Evolutionary conservation across 2,797 vertebrate species (phyloP).

Genomic region (Chiroxiphia lanceolata): DNA sequence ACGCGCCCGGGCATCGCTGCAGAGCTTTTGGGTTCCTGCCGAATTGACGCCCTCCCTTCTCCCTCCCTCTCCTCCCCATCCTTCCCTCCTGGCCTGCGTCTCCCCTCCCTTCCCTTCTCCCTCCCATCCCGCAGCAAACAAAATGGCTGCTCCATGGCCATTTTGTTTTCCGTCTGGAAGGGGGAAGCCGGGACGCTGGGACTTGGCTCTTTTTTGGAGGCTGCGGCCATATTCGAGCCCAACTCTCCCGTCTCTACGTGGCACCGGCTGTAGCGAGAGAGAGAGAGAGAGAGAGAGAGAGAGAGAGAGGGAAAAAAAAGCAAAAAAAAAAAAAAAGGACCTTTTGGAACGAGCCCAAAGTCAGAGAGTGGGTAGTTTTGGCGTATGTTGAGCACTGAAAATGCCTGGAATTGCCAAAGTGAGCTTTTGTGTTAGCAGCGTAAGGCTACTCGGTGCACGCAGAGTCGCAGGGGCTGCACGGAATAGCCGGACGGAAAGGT

Average conservation of each 20-base stretch:
- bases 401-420: constrained; percentile 67
- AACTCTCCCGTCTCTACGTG: constrained; percentile 58
- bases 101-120: constrained; percentile 55
- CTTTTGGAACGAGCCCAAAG: constrained; percentile 65
- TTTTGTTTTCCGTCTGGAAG: constrained; percentile 82
- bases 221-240: constrained; percentile 57
- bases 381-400: constrained; percentile 60
- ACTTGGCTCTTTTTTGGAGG: constrained; percentile 55
- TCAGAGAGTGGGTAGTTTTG: constrained; percentile 72
- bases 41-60: constrained; percentile 29
- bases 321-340: constrained; percentile 9
- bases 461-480: constrained; percentile 54
- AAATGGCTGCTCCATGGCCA: constrained; percentile 88
- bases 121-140: constrained; percentile 73
- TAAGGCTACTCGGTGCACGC: constrained; percentile 38
- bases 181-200: constrained; percentile 49
- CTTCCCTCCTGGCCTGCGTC: constrained; percentile 31
- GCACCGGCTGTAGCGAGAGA: constrained; percentile 54
- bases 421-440: constrained; percentile 66
- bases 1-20: not conserved
- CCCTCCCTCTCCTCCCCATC: not conserved
- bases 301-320: rapidly evolving
- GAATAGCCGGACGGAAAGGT: constrained; percentile 55
- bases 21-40: constrained; percentile 46
- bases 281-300: not conserved